A percentile compares a stretch with the other conserved stretches of the same genome.
Conservation (phyloP, 2,888 invertebrate species). For the Brachynemurus nebulosus region DNA sequence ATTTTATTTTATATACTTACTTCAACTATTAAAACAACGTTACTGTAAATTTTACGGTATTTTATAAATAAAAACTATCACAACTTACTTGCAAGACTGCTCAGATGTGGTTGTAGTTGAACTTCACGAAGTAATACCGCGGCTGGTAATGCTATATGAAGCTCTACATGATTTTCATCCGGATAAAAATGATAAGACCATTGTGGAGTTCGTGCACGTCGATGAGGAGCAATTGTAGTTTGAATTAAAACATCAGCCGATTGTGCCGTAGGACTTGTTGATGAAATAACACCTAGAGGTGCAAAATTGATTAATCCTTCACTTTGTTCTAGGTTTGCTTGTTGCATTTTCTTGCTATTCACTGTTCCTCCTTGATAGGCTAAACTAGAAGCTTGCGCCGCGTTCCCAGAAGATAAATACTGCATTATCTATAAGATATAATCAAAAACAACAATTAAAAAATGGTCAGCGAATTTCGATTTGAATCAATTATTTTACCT, state of each 20-base stretch:
- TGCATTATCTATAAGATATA: slow-evolving; percentile 37
- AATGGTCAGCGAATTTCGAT: background rate
- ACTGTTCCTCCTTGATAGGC: slow-evolving; percentile 27
- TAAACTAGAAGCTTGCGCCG: slow-evolving; percentile 25
- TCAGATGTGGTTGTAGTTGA: slow-evolving; percentile 71
- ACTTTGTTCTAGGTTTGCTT: slow-evolving; percentile 43
- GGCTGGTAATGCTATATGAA: slow-evolving; percentile 75
- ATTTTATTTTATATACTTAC: background rate
- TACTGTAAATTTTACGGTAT: background rate
- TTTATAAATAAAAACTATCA: background rate
- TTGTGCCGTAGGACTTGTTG: slow-evolving; percentile 74
- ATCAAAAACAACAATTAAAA: background rate
- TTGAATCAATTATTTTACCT: slow-evolving; percentile 17
- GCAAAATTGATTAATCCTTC: slow-evolving; percentile 81
- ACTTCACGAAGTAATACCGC: slow-evolving; percentile 79
- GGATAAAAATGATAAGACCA: slow-evolving; percentile 95
- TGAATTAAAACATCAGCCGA: slow-evolving; percentile 81
- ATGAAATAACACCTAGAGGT: slow-evolving; percentile 64
- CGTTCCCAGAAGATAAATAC: slow-evolving; percentile 39
- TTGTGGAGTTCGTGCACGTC: slow-evolving; percentile 78
- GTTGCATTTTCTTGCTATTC: slow-evolving; percentile 28
- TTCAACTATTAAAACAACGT: background rate
- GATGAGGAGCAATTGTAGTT: slow-evolving; percentile 61
- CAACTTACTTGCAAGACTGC: slow-evolving; percentile 54
- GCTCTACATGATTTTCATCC: slow-evolving; percentile 75